Percentiles rank a stretch among this genome's conserved stretches.
phyloP scores from a whole-genome alignment of 35 echinoderm and acorn worm species.

The Heliocidaris tuberculata region DNA sequence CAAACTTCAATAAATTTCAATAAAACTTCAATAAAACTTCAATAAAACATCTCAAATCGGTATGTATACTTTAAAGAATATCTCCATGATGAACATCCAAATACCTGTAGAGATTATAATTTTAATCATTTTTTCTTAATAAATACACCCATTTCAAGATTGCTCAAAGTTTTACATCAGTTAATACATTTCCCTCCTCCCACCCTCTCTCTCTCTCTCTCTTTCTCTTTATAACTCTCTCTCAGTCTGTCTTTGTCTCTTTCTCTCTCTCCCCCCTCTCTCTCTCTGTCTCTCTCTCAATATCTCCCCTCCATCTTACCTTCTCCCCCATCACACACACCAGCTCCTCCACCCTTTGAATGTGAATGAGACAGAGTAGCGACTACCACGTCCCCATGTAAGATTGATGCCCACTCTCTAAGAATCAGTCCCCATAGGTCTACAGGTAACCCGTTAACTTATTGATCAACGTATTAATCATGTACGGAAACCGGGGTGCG shows the following conservation, averaged over 20 bases:
- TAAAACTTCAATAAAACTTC: too few relatives aligned
- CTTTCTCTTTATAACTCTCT: too few relatives aligned
- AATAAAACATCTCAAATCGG: too few relatives aligned
- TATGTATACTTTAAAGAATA: too few relatives aligned
- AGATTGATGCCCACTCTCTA: constrained; percentile 29
- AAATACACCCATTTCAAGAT: too few relatives aligned
- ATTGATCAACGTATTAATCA: constrained; percentile 35
- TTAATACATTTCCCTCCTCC: too few relatives aligned
- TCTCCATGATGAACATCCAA: too few relatives aligned
- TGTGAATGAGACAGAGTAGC: background rate
- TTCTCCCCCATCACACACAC: background rate
- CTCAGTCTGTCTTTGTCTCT: background rate
- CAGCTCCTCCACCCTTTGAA: background rate
- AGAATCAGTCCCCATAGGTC: constrained; percentile 8
- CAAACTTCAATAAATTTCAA: too few relatives aligned
- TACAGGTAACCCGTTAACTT: constrained; percentile 32
- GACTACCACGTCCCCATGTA: background rate
- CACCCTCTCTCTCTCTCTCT: too few relatives aligned
- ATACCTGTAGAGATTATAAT: too few relatives aligned
- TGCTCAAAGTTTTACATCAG: too few relatives aligned
- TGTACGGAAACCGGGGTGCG: background rate
- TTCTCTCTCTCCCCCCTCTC: background rate
- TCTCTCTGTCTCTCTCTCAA: background rate
- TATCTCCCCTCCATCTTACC: background rate
- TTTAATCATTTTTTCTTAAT: too few relatives aligned